phyloP scores from a whole-genome alignment of 2,113 vertebrate species.

The Hippocampus guttulatus region DNA sequence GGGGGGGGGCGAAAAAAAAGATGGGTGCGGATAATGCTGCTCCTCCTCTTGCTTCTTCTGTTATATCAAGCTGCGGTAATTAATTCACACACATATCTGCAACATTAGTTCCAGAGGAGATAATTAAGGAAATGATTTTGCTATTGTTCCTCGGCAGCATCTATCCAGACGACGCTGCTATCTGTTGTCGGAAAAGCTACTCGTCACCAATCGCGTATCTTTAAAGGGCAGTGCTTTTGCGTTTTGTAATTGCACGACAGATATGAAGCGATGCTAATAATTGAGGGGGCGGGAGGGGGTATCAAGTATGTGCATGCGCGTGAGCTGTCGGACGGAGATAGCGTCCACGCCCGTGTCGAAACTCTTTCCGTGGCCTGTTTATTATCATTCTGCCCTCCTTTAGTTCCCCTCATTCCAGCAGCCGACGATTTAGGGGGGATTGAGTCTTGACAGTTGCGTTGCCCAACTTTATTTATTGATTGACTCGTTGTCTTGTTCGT shows the following conservation, averaged over 20 bases:
- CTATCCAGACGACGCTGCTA: constrained; percentile 58
- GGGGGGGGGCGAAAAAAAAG: constrained; percentile 28
- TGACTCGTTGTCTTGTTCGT: constrained; percentile 55
- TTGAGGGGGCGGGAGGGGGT: constrained; percentile 41
- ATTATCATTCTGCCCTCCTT: constrained; percentile 58
- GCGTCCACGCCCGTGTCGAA: constrained; percentile 44
- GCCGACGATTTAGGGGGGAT: constrained; percentile 54
- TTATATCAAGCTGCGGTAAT: constrained; percentile 67
- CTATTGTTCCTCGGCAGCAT: constrained; percentile 61
- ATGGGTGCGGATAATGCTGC: constrained; percentile 60
- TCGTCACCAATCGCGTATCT: constrained; percentile 68
- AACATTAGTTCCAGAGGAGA: constrained; percentile 69
- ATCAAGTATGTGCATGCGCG: constrained; percentile 48
- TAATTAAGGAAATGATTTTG: constrained; percentile 70
- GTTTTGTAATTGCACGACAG: constrained; percentile 66
- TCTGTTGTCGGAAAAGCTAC: constrained; percentile 59
- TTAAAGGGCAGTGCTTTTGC: constrained; percentile 66
- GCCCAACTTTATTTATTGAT: constrained; percentile 3
- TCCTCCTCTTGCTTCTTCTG: constrained; percentile 41
- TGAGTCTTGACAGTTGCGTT: constrained; percentile 23
- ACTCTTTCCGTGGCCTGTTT: constrained; percentile 54
- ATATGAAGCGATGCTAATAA: constrained; percentile 67
- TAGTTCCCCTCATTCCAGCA: constrained; percentile 57
- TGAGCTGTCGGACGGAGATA: constrained; percentile 50
- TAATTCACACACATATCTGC: constrained; percentile 68